Conservation (phyloP, 92 coral and sea anemone genomes). For the Paragorgia papillata region DNA sequence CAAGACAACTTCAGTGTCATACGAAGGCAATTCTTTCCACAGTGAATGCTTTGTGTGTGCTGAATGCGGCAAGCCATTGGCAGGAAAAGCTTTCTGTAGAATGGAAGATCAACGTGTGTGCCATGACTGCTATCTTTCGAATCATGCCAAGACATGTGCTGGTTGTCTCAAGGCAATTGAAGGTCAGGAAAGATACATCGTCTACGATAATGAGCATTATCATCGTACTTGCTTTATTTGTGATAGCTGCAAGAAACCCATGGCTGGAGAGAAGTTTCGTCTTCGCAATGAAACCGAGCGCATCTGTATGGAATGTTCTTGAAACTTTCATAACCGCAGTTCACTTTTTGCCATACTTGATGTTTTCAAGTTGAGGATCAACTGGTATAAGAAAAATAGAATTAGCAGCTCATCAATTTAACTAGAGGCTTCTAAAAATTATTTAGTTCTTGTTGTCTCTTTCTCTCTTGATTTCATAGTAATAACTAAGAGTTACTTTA, state of each 20-base stretch:
- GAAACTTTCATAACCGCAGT: background rate
- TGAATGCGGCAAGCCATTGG: constrained; percentile 47
- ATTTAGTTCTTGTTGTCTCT: no score
- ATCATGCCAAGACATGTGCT: constrained; percentile 59
- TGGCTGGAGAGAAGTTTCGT: constrained; percentile 61
- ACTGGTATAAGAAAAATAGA: no score
- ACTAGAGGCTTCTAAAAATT: no score
- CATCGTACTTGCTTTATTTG: constrained; percentile 58
- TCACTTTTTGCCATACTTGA: no score
- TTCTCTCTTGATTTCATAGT: no score
- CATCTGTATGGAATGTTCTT: constrained; percentile 56
- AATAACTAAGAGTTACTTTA: no score
- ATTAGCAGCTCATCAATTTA: no score
- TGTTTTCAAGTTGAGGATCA: no score
- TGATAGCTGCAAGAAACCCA: constrained; percentile 53
- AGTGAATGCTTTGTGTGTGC: constrained; percentile 60
- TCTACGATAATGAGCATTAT: constrained; percentile 54
- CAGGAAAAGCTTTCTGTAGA: constrained; percentile 57
- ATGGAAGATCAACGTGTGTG: constrained; percentile 57
- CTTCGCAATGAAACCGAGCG: constrained; percentile 52
- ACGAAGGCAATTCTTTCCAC: constrained; percentile 57
- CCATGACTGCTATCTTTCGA: constrained; percentile 51
- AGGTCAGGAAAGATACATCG: constrained; percentile 55
- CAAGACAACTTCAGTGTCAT: constrained; percentile 79
- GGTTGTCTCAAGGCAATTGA: constrained; percentile 50